phyloP scores from a whole-genome alignment of 2,113 vertebrate species.

The Scomber colias region DNA sequence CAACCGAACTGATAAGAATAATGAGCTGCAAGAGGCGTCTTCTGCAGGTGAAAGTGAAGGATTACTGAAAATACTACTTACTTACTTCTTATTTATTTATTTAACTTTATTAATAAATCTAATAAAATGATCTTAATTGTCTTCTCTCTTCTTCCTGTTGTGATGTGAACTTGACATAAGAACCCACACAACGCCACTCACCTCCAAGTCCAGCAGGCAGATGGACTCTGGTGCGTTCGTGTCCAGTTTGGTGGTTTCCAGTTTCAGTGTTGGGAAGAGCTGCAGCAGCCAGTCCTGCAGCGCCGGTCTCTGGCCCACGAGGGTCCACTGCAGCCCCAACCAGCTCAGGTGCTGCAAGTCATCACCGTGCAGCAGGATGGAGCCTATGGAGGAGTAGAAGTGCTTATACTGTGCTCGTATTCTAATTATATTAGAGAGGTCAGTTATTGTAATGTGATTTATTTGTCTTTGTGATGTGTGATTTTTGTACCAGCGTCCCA shows the following conservation, averaged over 20 bases:
- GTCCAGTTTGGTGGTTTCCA: slow-evolving; percentile 96
- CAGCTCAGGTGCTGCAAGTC: slow-evolving; percentile 94
- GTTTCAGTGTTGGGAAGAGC: slow-evolving; percentile 92
- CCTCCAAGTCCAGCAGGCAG: slow-evolving; percentile 96
- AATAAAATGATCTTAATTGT: too few relatives aligned
- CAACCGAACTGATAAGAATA: too few relatives aligned
- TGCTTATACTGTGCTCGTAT: not conserved
- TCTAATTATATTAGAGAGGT: not conserved
- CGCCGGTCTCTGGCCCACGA: slow-evolving; percentile 82
- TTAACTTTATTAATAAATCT: too few relatives aligned
- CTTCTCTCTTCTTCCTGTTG: too few relatives aligned
- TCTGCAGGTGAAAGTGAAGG: too few relatives aligned
- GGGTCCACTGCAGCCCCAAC: slow-evolving; percentile 94
- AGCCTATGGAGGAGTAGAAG: slow-evolving; percentile 79
- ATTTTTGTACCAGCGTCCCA: slow-evolving; percentile 89
- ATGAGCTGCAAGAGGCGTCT: too few relatives aligned
- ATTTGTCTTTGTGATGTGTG: too few relatives aligned
- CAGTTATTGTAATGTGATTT: too few relatives aligned
- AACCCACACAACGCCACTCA: slow-evolving; percentile 75
- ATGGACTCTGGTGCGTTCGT: slow-evolving; percentile 94
- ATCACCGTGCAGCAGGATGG: slow-evolving; percentile 88
- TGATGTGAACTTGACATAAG: too few relatives aligned
- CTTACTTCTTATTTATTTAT: too few relatives aligned
- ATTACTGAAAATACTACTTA: too few relatives aligned
- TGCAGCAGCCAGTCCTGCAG: slow-evolving; percentile 93